These are phyloP conservation scores for Melinaea marsaeus DNA, from an alignment of 2,888 invertebrate genomes.

Conservation along the genomic window DNA sequence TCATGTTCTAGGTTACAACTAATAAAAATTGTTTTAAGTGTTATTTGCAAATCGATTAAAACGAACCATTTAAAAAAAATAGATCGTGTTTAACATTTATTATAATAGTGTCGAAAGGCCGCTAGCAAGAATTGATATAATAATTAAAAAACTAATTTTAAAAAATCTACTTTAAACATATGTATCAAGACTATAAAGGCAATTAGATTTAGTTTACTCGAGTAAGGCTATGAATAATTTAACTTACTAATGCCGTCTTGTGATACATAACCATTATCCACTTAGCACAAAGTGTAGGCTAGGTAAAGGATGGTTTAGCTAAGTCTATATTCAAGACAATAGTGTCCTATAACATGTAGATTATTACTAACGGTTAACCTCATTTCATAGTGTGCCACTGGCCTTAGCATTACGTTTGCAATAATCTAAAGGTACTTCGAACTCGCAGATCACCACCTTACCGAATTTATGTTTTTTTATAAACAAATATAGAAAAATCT, in stretches of 20 bases:
- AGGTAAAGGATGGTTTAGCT: slow-evolving; percentile 25
- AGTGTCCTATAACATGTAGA: slow-evolving; percentile 12
- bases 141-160: too few species aligned
- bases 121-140: too few species aligned
- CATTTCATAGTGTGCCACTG: not conserved
- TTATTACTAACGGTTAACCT: not conserved
- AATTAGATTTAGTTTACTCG: slow-evolving; percentile 27
- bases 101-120: too few species aligned
- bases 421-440: too few species aligned
- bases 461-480: too few species aligned
- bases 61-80: too few species aligned
- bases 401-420: not conserved
- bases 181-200: slow-evolving; percentile 19
- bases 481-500: too few species aligned
- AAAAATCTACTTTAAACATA: not conserved
- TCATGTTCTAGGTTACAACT: too few species aligned
- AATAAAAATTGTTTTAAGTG: too few species aligned
- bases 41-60: too few species aligned
- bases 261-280: slow-evolving; percentile 31
- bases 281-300: slow-evolving; percentile 28
- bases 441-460: too few species aligned
- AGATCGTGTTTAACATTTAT: too few species aligned
- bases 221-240: slow-evolving; percentile 29
- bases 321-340: slow-evolving; percentile 23
- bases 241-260: slow-evolving; percentile 28